phyloP scores from a whole-genome alignment of 2,797 vertebrate genomes.

The Pseudopleuronectes americanus region DNA sequence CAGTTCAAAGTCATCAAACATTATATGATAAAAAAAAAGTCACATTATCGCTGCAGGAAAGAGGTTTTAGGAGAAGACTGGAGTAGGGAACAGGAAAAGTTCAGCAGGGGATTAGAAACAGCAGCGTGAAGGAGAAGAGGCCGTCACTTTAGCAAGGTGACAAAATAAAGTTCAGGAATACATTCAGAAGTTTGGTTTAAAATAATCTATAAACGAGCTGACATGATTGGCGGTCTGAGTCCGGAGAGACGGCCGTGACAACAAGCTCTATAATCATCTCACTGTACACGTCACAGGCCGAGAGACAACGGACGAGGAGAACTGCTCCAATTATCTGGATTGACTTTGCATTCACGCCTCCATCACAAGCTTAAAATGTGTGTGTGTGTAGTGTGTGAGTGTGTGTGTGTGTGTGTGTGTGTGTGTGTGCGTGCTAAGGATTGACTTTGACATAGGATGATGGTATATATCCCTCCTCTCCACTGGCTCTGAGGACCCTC shows the following conservation, averaged over 20 bases:
- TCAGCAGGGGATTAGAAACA: constrained; percentile 61
- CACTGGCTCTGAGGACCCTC: constrained; percentile 81
- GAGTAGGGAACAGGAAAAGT: constrained; percentile 20
- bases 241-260: constrained; percentile 31
- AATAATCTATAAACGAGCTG: constrained; percentile 24
- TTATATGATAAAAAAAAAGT: constrained; percentile 26
- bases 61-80: constrained; percentile 18
- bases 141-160: constrained; percentile 19
- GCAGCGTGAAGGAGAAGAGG: constrained; percentile 33
- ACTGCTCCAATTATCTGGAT: constrained; percentile 46
- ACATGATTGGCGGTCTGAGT: constrained; percentile 18
- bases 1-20: constrained; percentile 59
- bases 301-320: constrained; percentile 54
- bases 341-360: constrained; percentile 59
- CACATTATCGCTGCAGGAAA: constrained; percentile 58
- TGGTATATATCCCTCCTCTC: constrained; percentile 89
- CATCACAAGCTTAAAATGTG: constrained; percentile 13
- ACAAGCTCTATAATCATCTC: constrained; percentile 49
- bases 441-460: constrained; percentile 85
- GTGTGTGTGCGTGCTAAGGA: constrained; percentile 46
- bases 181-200: constrained; percentile 52
- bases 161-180: constrained; percentile 46
- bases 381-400: constrained; percentile 14
- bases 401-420: constrained; percentile 12
- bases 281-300: constrained; percentile 40